Conservation (phyloP, 2,113 vertebrate species). For the Menidia beryllina region DNA sequence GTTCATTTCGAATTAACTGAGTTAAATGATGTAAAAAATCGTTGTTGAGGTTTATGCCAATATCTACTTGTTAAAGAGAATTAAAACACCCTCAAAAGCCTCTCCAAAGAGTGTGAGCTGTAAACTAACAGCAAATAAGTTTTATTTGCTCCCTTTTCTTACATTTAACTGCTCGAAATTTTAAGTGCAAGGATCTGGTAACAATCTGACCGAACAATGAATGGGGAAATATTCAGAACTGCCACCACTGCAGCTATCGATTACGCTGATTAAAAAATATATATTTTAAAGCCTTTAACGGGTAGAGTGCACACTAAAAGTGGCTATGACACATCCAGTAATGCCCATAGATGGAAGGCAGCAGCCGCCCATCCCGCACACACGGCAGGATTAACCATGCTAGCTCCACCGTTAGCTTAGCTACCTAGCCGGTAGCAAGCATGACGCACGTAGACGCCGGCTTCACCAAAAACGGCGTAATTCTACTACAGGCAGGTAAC, state of each 20-base stretch:
- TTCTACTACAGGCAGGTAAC: fast-evolving
- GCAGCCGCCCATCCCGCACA: constrained; percentile 55
- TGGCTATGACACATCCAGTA: background rate
- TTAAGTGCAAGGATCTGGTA: background rate
- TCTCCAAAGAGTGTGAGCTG: too few relatives aligned
- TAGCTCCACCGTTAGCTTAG: constrained; percentile 48
- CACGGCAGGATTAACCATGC: constrained; percentile 23
- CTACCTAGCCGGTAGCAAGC: constrained; percentile 30
- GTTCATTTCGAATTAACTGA: too few relatives aligned
- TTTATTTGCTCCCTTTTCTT: too few relatives aligned
- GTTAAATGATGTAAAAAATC: too few relatives aligned
- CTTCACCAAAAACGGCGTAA: fast-evolving
- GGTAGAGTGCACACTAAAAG: background rate
- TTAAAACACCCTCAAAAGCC: too few relatives aligned
- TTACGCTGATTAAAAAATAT: background rate
- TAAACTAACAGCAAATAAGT: too few relatives aligned
- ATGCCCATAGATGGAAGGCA: constrained; percentile 66
- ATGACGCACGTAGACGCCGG: background rate
- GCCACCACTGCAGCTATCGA: background rate
- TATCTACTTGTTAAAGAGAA: too few relatives aligned
- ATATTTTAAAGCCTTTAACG: background rate
- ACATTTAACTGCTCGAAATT: too few relatives aligned
- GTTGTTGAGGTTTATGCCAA: too few relatives aligned
- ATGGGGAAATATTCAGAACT: background rate
- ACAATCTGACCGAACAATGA: background rate